Base-by-base conservation (phyloP, 2,113 vertebrate species). In the Dissostichus mawsoni region DNA sequence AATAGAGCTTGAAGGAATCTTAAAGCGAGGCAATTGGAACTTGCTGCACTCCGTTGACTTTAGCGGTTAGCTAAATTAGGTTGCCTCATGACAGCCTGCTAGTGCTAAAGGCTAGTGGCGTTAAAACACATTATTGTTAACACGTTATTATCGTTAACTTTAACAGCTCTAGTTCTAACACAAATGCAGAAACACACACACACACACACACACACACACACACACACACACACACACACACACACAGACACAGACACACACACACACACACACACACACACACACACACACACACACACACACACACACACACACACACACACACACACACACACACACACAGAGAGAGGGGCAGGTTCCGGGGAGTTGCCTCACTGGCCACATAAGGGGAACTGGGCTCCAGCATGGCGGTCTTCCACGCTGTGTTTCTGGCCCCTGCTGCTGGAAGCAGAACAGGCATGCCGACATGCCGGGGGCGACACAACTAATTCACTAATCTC, bases 371-470 rank as follows among this genome's bases (percentile, higher is more conserved):
- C 13, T 23, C 36, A 45, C 56, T 82, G 68, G 74, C 74, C 71
- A 66, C 47, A 69, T 33, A 41, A 36, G 2, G 48, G 48, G 36
- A 57, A 29, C 58, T 61, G 13, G 2, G 33, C 65, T 81, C 68
- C 62, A 67, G 80, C 53, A 67, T 74, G 67, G 68, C 61, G 44
- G 29, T 18, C 68, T 80, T 76, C 55, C 73, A 57, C 25, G 13
- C 68, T 44, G 48, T 68, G 76, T 73, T 81, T 74, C 51, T 78
- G 70, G 75, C 53, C 63, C 66, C 55, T 85, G 70, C 81, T 82
- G 78, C 81, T 59, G 82, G 45, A 69, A 70, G 80, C 69, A 71
- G 80, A 87, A 75, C 80, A 83, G 80, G 72, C 47, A 85, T 70
- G 65, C 71, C 57, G 20, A 20, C 48, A 79, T 63, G 65, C 80